Conservation (phyloP, 2,113 vertebrate species). For the Rousettus leschenaultii region DNA sequence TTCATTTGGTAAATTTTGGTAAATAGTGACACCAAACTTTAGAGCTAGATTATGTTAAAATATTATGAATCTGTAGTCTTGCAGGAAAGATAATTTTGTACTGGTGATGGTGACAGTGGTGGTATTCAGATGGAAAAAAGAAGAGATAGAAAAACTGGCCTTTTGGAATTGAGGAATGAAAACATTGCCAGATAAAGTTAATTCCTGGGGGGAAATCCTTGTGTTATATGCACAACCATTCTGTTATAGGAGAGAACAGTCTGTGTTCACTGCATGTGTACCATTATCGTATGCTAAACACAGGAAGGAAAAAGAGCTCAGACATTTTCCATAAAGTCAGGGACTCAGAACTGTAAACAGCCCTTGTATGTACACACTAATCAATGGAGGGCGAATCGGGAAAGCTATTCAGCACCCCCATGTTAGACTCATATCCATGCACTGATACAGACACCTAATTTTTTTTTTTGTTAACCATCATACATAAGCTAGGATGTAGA, state of each 20-base stretch:
- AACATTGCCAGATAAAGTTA: background rate
- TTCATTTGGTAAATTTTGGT: background rate
- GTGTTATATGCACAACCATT: background rate
- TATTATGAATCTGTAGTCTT: background rate
- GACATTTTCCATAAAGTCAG: background rate
- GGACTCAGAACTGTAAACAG: background rate
- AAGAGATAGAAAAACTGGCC: background rate
- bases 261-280: background rate
- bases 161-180: background rate
- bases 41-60: background rate
- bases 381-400: background rate
- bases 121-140: background rate
- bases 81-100: background rate
- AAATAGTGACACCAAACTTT: background rate
- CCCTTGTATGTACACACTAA: background rate
- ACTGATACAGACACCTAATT: background rate
- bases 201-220: background rate
- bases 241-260: fast-evolving
- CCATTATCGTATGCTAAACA: background rate
- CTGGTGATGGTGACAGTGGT: background rate
- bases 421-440: background rate
- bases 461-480: background rate
- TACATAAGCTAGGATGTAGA: background rate
- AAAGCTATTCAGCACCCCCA: background rate
- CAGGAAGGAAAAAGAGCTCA: background rate